Conservation (phyloP, 2,797 vertebrate species). For the Todus mexicanus region DNA sequence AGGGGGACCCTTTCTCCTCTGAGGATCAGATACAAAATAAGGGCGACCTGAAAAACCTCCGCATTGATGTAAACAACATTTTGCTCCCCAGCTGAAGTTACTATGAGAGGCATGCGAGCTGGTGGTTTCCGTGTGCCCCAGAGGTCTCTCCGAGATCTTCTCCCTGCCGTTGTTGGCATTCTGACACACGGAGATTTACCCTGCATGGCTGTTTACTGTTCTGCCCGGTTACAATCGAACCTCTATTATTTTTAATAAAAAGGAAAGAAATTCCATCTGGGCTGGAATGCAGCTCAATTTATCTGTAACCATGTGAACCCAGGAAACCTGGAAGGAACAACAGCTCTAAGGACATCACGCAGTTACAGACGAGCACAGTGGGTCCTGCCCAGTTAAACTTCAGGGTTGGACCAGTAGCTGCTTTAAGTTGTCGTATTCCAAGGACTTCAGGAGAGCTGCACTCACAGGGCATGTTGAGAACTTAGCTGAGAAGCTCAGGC, state of each 20-base stretch:
- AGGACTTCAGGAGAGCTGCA: not conserved
- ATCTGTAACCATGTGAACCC: not conserved
- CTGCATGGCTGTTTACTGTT: not conserved
- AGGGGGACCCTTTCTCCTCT: no score
- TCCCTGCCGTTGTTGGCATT: not conserved
- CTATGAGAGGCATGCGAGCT: accelerated
- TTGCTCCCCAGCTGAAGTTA: not conserved
- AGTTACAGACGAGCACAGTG: not conserved
- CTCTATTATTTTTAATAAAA: conserved; percentile 56
- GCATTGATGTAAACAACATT: not conserved
- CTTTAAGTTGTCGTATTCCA: not conserved
- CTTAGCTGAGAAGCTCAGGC: not conserved
- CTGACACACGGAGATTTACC: not conserved
- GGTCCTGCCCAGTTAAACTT: not conserved
- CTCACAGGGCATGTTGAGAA: not conserved
- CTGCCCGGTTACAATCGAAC: not conserved
- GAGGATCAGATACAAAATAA: not conserved
- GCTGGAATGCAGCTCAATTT: conserved; percentile 39
- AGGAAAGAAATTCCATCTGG: not conserved
- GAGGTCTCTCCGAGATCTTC: not conserved
- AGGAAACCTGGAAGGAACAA: not conserved
- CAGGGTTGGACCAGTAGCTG: not conserved
- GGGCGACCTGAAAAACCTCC: not conserved
- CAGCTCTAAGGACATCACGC: not conserved
- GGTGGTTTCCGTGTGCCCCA: not conserved